Evolutionary conservation across 1,140 invertebrate genomes (phyloP).

Genomic region (Rhopalosiphum maidis): DNA sequence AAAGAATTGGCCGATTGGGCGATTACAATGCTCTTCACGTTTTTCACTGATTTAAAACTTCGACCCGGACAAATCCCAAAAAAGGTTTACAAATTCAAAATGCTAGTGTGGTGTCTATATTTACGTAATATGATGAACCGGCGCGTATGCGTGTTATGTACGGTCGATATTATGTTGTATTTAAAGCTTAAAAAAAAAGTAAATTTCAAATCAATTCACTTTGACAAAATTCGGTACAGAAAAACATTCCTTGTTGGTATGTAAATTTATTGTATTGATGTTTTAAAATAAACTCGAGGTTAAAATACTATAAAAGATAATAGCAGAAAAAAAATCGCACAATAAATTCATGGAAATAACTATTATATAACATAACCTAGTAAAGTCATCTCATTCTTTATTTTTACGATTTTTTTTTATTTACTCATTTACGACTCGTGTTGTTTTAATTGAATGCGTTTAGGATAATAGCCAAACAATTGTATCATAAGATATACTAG

Average conservation of each 20-base stretch:
- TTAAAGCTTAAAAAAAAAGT: neutral
- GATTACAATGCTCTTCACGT: conserved; percentile 50
- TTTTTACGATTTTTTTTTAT: neutral
- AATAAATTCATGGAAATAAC: neutral
- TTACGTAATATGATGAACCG: conserved; percentile 27
- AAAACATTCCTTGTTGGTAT: neutral
- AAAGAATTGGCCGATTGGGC: conserved; percentile 29
- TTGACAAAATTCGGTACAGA: neutral
- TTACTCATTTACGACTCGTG: neutral
- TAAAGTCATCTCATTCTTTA: neutral
- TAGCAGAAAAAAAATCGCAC: neutral
- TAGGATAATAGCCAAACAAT: neutral
- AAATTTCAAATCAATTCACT: neutral
- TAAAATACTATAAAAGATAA: neutral
- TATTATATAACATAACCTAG: neutral
- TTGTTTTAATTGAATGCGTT: neutral
- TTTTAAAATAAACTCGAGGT: neutral
- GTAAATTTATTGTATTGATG: neutral
- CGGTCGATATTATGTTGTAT: neutral
- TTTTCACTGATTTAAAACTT: conserved; percentile 48
- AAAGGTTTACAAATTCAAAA: conserved; percentile 37
- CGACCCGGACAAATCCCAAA: conserved; percentile 36
- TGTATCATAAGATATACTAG: neutral
- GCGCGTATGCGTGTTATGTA: neutral
- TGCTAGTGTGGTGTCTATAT: neutral